Conservation (phyloP, 1,140 invertebrate genomes). For the Ephestia elutella region DNA sequence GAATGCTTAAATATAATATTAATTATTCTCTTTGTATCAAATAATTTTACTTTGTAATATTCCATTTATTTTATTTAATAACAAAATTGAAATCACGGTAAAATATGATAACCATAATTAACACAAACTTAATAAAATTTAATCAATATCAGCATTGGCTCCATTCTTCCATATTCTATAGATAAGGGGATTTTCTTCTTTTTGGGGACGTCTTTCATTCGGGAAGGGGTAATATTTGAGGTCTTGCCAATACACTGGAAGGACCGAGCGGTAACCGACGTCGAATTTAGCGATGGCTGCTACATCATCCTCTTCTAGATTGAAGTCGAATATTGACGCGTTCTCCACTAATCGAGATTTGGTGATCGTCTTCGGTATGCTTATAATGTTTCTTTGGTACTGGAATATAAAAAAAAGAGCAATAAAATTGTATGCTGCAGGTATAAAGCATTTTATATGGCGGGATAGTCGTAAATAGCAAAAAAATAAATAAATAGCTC, state of each 20-base stretch:
- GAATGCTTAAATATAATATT: no score
- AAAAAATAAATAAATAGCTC: no score
- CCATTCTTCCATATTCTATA: conserved; percentile 47
- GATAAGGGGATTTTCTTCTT: conserved; percentile 27
- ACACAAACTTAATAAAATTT: not conserved
- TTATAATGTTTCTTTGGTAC: conserved; percentile 80
- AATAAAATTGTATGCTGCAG: no score
- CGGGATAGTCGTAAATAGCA: no score
- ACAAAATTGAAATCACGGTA: no score
- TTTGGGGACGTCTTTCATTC: conserved; percentile 30
- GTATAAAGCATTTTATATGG: no score
- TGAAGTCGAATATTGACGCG: conserved; percentile 82
- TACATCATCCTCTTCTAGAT: conserved; percentile 76
- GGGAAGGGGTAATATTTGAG: conserved; percentile 48
- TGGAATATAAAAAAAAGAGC: conserved; percentile 55
- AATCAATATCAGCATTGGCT: conserved; percentile 44
- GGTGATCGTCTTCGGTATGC: conserved; percentile 86
- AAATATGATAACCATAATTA: no score
- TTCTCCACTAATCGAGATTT: conserved; percentile 82
- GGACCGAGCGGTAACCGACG: conserved; percentile 36
- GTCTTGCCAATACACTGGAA: conserved; percentile 39
- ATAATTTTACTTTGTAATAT: no score
- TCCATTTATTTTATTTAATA: no score
- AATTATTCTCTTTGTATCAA: no score
- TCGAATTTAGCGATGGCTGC: conserved; percentile 60